Percentiles rank a stretch among this genome's conserved stretches.
Conservation (phyloP, 2,888 invertebrate species). For the Palloptera scutellata region DNA sequence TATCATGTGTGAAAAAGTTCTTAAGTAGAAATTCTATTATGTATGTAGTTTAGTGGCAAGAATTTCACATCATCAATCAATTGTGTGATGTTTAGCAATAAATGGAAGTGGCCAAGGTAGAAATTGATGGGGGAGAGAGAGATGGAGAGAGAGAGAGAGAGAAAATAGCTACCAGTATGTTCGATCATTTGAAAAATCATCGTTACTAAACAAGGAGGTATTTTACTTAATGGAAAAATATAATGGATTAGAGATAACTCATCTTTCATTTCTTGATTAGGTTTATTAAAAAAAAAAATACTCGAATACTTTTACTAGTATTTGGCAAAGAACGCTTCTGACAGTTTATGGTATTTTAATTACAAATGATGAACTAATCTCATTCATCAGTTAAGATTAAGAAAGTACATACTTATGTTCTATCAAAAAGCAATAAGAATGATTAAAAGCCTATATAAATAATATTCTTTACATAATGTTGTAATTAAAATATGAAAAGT, state of each 20-base stretch:
- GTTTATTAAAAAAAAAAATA: constrained; percentile 16
- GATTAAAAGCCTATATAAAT: too few relatives aligned
- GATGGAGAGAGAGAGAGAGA: constrained; percentile 3
- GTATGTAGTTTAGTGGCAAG: constrained; percentile 55
- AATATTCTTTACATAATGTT: too few relatives aligned
- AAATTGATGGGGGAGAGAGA: background rate
- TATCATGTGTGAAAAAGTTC: constrained; percentile 60
- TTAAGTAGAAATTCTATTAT: constrained; percentile 50
- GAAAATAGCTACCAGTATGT: too few relatives aligned
- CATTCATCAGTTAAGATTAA: too few relatives aligned
- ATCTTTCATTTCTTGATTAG: background rate
- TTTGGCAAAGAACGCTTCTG: constrained; percentile 1
- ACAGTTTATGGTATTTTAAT: background rate
- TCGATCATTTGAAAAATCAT: constrained; percentile 24
- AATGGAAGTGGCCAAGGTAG: too few relatives aligned
- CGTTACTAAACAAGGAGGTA: background rate
- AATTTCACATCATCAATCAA: constrained; percentile 59
- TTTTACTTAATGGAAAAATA: too few relatives aligned
- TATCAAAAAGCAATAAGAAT: too few relatives aligned
- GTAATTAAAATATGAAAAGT: too few relatives aligned
- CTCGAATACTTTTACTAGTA: constrained; percentile 28
- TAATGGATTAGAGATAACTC: too few relatives aligned
- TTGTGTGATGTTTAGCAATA: constrained; percentile 30
- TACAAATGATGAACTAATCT: too few relatives aligned
- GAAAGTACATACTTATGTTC: too few relatives aligned